A percentile compares a stretch with the other conserved stretches of the same genome.
phyloP scores from a whole-genome alignment of 2,113 vertebrate genomes.

The Ranitomeya imitator region DNA sequence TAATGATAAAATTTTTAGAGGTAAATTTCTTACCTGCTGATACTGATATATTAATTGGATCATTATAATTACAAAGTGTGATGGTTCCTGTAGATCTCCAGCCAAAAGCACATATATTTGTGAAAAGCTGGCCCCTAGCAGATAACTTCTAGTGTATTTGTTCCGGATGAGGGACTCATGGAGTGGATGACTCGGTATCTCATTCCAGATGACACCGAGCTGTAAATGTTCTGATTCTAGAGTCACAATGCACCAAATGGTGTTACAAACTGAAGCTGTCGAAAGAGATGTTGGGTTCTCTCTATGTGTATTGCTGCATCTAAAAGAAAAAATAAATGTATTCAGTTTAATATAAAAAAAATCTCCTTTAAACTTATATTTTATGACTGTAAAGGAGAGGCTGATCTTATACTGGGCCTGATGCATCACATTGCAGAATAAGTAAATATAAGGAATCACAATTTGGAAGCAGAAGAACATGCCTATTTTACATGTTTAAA shows the following conservation, averaged over 20 bases:
- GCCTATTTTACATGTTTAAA: no score
- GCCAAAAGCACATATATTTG: background rate
- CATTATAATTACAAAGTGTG: background rate
- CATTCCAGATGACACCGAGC: background rate
- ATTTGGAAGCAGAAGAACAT: no score
- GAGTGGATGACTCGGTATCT: background rate
- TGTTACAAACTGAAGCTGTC: background rate
- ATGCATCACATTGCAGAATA: no score
- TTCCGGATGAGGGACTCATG: background rate
- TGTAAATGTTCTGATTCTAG: background rate
- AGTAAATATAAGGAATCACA: no score
- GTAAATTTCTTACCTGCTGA: background rate
- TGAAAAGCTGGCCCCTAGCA: background rate
- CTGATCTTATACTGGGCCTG: no score
- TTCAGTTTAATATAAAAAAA: background rate
- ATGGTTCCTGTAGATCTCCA: background rate
- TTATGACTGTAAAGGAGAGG: no score
- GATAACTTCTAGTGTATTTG: background rate
- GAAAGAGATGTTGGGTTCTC: background rate
- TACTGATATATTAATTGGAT: conserved; percentile 14
- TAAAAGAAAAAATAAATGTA: background rate
- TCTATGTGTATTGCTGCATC: background rate
- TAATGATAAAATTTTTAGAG: background rate
- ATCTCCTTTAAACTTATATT: no score
- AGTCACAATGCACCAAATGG: background rate